Base-by-base conservation (phyloP, 2,888 invertebrate genomes). In the Drosophila rellima region DNA sequence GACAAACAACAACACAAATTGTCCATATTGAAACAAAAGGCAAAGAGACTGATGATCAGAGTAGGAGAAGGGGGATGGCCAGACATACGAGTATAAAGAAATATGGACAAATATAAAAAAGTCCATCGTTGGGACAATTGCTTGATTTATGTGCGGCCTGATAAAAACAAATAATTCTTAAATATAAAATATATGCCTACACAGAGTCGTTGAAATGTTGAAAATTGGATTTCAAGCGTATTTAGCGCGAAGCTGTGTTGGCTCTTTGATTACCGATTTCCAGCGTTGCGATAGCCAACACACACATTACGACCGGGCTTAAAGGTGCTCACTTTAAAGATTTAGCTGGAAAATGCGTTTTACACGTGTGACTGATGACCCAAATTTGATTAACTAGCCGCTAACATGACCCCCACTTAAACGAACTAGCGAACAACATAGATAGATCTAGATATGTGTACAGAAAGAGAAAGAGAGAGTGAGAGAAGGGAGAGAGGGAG, bases 121-220 rank as follows among this genome's bases (percentile, higher is more conserved):
- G n/a, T 44, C 45, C 31, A 20, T 62, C 54, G 33, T 40, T 33
- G 57, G 54, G 70, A 71, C 85, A 87, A 87, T 87, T 83, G 85
- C 70, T 77, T 88, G 87, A 88, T 89, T 88, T 88, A 88, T 89
- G 73, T 62, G 65, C 45, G 55, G 47, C 31, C 59, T 80, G 89
- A 88, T 88, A 82, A 78, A 66, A 66, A 59, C n/a, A 60, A 54
- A 60, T 35, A 54, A 47, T 45, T 23, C 39, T 59, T 55, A n/a
- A n/a, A 72, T n/a, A 39, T 35, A 20, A 59, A 48, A 50, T 47
- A 48, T 15, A 33, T 48, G 52, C 47, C 44, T 31, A 29, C 51
- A 45, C n/a, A 51, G 50, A 17, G 23, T 31, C 29, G 57, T 60
- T 52, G 50, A 57, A 75, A 70, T 37, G 56, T 61, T 54, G 50